Evolutionary conservation across 1,140 invertebrate species (phyloP).

Genomic region (Drosophila tani): DNA sequence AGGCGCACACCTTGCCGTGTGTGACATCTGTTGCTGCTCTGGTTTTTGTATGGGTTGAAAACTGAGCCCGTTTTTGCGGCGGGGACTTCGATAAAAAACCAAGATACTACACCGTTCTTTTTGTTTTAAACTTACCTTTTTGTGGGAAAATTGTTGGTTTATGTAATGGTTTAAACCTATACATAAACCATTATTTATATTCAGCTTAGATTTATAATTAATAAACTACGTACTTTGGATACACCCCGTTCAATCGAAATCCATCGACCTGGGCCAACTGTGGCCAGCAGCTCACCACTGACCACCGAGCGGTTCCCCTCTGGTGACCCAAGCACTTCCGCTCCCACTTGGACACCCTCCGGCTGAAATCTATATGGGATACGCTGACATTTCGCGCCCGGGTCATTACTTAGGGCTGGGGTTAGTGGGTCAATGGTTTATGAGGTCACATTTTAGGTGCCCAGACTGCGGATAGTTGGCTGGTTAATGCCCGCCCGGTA

Average conservation of each 20-base stretch:
- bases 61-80: neutral
- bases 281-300: conserved; percentile 24
- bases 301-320: conserved; percentile 56
- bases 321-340: conserved; percentile 54
- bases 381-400: conserved; percentile 71
- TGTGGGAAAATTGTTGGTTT: neutral
- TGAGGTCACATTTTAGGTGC: conserved; percentile 62
- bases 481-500: conserved; percentile 52
- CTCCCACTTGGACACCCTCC: conserved; percentile 25
- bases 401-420: conserved; percentile 77
- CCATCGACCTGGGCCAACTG: conserved; percentile 18
- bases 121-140: neutral
- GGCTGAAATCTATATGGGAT: conserved; percentile 69
- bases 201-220: neutral
- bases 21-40: conserved; percentile 40
- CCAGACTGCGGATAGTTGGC: conserved; percentile 32
- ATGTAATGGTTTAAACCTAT: too few relatives aligned
- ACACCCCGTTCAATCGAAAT: neutral
- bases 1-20: conserved; percentile 37
- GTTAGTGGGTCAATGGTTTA: conserved; percentile 82
- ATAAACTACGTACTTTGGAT: neutral
- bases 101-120: neutral
- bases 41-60: conserved; percentile 18
- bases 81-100: neutral
- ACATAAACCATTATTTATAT: neutral